Evolutionary conservation across 2,888 invertebrate species (phyloP), one percentile per base, ranked within the genome.

Genomic region (Kuschelorhynchus macadamiae): DNA sequence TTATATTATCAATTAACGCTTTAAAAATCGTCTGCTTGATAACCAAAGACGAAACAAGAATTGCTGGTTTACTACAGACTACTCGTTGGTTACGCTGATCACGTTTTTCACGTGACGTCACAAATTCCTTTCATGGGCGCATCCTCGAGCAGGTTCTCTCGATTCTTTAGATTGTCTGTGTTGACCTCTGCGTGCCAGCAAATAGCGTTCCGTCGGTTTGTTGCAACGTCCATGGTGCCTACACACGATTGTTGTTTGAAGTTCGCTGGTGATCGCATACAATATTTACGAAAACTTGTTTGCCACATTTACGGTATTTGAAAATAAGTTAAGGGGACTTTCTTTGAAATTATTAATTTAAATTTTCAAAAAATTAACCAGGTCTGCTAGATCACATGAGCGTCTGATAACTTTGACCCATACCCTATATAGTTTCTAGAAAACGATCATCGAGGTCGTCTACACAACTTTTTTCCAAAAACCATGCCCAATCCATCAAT

Each of bases 61-160:
- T 25, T 64, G 47, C 25, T 39, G 33, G 11, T 25, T 57, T 63
- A 57, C 68, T 50, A 68, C 61, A 67, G 53, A 60, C 39, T 41
- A 18, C 50, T 49, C 41, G 32, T 60, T 65, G 62, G 67, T 62
- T 56, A 62, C 61, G 57, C 56, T 39, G 63, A 16, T 68, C 68
- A 71, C 74, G 75, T 68, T 72, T 71, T 71, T 65, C 17, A 68
- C 64, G 72, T 74, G 71, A 75, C 76, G 74, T 74, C 74, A 75
- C 73, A 66, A 75, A 76, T 76, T 76, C 76, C 75, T 61, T 57
- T 61, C 68, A 60, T 69, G 74, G 72, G 71, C 74, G 70, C 72
- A 63, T 68, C 68, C 68, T 63, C 63, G 61, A 63, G 53, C 61
- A 61, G 61, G 61, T 61, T 61, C 56, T 61, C 60, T 46, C 41